Conservation (phyloP, 2,888 invertebrate species). For the Agrochola macilenta region DNA sequence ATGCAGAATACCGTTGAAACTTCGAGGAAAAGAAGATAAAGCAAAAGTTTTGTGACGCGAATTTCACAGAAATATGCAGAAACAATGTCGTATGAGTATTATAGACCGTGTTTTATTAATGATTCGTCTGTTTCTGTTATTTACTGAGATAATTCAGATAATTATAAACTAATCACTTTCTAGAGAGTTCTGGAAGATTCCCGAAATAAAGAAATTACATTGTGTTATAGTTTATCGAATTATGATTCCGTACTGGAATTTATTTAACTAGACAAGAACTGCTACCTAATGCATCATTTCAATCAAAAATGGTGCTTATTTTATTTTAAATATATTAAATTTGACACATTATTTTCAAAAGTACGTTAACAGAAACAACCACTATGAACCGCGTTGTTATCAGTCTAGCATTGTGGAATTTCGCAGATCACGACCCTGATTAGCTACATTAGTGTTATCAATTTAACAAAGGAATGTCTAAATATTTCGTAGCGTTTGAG, state of each 20-base stretch:
- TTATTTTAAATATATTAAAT: neutral
- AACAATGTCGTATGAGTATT: conserved; percentile 27
- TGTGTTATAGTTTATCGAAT: neutral
- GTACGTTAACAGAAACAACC: too few species aligned
- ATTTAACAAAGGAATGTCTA: conserved; percentile 57
- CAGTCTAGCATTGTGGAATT: neutral
- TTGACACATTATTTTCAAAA: neutral
- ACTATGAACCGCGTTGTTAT: too few species aligned
- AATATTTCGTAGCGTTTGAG: conserved; percentile 48
- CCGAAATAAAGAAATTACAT: neutral
- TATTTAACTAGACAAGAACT: neutral
- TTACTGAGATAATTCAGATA: neutral
- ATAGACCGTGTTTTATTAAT: conserved; percentile 29
- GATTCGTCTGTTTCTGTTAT: conserved; percentile 20
- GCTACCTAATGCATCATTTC: neutral
- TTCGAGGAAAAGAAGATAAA: neutral
- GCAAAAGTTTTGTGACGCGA: neutral
- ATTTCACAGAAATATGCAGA: conserved; percentile 33
- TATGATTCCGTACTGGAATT: neutral
- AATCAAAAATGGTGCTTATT: too few species aligned
- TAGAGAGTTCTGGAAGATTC: neutral
- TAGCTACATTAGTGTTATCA: conserved; percentile 43
- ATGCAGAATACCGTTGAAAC: conserved; percentile 22
- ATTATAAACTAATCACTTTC: conserved; percentile 9
- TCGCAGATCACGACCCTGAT: neutral